Conservation (phyloP, 2,797 vertebrate species). For the Champsocephalus esox region DNA sequence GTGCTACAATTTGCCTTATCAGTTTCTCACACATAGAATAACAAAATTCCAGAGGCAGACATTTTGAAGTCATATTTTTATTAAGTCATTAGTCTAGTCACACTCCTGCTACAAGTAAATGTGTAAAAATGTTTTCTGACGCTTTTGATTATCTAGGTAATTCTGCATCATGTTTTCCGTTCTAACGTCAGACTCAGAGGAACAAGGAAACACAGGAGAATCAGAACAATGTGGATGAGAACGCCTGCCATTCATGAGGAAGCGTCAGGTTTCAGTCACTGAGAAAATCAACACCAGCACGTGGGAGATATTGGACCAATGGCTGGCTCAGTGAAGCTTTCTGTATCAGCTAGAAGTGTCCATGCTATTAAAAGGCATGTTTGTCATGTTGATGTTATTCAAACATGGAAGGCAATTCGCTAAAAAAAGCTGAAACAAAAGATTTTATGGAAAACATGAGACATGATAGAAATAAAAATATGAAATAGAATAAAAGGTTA, state of each 20-base stretch:
- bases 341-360: not conserved
- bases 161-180: constrained; percentile 11
- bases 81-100: constrained; percentile 28
- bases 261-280: not conserved
- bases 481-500: not conserved
- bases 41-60: not conserved
- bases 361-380: not conserved
- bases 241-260: not conserved
- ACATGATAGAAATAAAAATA: constrained; percentile 2
- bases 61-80: constrained; percentile 18
- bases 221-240: not conserved
- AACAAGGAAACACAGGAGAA: constrained; percentile 14
- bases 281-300: not conserved
- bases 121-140: constrained; percentile 48
- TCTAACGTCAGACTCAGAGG: constrained; percentile 2
- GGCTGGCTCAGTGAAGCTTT: not conserved
- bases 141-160: constrained; percentile 40
- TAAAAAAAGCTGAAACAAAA: constrained; percentile 21
- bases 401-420: constrained; percentile 1
- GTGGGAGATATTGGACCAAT: not conserved
- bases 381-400: not conserved
- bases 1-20: not conserved
- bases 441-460: not conserved
- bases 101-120: constrained; percentile 52
- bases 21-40: not conserved